Percentiles rank a stretch among this genome's conserved stretches.
Evolutionary conservation across 2,113 vertebrate species (phyloP).

Genomic region (Zapornia atra): DNA sequence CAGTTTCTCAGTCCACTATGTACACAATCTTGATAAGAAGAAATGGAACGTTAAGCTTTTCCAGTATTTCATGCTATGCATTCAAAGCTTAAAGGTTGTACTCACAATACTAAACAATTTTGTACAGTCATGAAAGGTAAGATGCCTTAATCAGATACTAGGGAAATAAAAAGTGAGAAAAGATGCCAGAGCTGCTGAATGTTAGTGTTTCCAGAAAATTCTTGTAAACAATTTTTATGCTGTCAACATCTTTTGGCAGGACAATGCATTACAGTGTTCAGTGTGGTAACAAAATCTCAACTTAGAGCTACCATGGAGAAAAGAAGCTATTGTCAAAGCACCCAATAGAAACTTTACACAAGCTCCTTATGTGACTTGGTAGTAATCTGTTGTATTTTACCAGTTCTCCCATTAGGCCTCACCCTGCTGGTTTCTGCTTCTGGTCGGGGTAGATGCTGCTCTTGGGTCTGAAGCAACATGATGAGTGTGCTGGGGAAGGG

Average conservation of each 20-base stretch:
- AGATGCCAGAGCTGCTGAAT: neutral
- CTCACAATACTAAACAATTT: neutral
- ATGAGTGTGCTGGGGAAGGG: too few relatives aligned
- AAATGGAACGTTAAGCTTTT: neutral
- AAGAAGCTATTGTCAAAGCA: neutral
- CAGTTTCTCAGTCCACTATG: neutral
- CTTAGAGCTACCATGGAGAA: neutral
- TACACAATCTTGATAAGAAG: neutral
- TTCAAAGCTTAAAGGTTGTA: neutral
- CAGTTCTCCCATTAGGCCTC: neutral
- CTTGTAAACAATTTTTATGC: neutral
- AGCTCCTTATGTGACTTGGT: neutral
- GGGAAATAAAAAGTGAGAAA: neutral
- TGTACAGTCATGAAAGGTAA: neutral
- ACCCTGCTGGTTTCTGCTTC: neutral
- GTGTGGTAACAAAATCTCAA: neutral
- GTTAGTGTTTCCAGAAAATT: neutral
- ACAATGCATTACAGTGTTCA: neutral
- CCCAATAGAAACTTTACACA: neutral
- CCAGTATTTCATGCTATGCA: neutral
- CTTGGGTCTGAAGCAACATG: accelerated
- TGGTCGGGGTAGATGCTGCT: neutral
- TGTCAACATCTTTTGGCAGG: neutral
- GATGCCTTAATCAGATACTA: neutral
- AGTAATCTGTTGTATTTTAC: neutral